Conservation (phyloP, 2,113 vertebrate species). For the Sminthopsis crassicaudata region DNA sequence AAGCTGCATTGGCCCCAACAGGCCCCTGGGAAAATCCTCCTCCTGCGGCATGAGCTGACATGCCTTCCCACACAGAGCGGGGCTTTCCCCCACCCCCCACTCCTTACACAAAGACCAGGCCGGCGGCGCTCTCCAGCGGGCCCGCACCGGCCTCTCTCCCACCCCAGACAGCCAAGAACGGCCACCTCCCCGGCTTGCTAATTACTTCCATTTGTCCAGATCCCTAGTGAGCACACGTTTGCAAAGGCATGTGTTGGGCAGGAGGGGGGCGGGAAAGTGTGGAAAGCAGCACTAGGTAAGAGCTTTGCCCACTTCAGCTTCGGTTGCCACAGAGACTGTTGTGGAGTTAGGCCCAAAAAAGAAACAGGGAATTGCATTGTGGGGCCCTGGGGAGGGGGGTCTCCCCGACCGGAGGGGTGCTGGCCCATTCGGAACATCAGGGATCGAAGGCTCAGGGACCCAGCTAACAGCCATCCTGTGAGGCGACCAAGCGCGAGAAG, state of each 20-base stretch:
- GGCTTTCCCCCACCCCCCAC: background rate
- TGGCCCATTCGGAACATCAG: background rate
- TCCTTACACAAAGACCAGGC: background rate
- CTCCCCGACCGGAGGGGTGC: too few relatives aligned
- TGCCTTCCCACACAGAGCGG: background rate
- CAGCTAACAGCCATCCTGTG: background rate
- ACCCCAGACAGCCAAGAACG: background rate
- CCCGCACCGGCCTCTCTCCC: background rate
- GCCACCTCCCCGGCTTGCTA: background rate
- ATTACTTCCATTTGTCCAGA: conserved; percentile 12
- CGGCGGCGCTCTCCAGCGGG: background rate
- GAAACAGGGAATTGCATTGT: too few relatives aligned
- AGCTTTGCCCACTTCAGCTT: background rate
- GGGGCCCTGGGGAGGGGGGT: too few relatives aligned
- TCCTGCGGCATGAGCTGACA: background rate
- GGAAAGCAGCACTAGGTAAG: background rate
- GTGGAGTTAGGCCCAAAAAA: background rate
- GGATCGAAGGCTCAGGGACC: background rate
- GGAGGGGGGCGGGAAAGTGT: too few relatives aligned
- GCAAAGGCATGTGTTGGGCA: background rate
- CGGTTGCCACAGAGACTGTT: background rate
- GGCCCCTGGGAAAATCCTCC: background rate
- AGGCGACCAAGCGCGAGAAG: background rate
- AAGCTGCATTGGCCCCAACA: background rate
- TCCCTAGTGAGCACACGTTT: background rate